These are phyloP conservation scores for Mesochorus sp. DNA, from an alignment of 2,888 invertebrate species.

Conservation along the genomic window DNA sequence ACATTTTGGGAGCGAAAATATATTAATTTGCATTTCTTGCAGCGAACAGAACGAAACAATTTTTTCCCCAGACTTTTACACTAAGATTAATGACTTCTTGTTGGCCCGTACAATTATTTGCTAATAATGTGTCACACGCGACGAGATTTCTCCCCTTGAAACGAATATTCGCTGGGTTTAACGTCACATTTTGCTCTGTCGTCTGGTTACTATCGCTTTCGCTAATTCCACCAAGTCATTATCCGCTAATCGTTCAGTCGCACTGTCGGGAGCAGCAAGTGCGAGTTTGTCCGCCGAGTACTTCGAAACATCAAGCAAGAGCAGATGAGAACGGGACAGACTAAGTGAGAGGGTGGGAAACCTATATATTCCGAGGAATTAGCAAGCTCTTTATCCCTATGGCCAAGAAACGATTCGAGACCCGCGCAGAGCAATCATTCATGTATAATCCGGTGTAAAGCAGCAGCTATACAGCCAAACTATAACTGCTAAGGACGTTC, in stretches of 20 bases:
- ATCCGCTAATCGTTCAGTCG: slow-evolving; percentile 51
- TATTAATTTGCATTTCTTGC: too few relatives aligned
- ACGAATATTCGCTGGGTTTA: slow-evolving; percentile 23
- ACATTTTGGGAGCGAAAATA: too few relatives aligned
- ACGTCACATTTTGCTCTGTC: slow-evolving; percentile 13
- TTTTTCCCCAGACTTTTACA: too few relatives aligned
- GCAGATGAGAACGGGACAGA: slow-evolving; percentile 40
- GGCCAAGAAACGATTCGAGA: slow-evolving; percentile 42
- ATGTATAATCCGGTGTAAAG: slow-evolving; percentile 56
- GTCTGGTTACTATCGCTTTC: slow-evolving; percentile 15
- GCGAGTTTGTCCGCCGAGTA: neutral
- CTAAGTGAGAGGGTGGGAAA: slow-evolving; percentile 20
- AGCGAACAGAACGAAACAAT: too few relatives aligned
- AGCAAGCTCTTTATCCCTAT: slow-evolving; percentile 43
- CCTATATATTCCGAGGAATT: slow-evolving; percentile 53
- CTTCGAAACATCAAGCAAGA: slow-evolving; percentile 19
- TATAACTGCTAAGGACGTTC: slow-evolving; percentile 21
- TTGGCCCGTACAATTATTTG: neutral
- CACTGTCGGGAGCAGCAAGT: slow-evolving; percentile 30
- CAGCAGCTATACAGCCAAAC: slow-evolving; percentile 29
- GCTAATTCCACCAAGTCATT: slow-evolving; percentile 44
- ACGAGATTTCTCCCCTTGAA: neutral
- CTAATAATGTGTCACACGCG: slow-evolving; percentile 9
- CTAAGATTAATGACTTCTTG: neutral
- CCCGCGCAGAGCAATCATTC: slow-evolving; percentile 54